These are phyloP conservation scores for Penelope pileata DNA, from an alignment of 2,113 vertebrate species.

Conservation along the genomic window DNA sequence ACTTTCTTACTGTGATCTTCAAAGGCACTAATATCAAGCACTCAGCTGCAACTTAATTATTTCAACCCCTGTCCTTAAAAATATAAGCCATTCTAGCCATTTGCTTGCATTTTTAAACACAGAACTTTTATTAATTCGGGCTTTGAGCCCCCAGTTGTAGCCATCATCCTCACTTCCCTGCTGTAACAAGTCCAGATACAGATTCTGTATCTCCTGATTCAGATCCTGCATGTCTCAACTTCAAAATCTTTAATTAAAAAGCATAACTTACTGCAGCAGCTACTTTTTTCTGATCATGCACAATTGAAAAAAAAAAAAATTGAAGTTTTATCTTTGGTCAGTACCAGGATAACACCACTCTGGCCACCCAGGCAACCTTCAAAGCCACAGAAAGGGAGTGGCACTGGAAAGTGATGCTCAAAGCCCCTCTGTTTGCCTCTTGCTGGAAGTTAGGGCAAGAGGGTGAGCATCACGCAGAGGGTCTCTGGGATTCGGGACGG, in stretches of 20 bases:
- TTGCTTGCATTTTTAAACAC: not conserved
- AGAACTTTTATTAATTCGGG: not conserved
- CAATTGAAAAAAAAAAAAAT: not conserved
- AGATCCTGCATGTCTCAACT: not conserved
- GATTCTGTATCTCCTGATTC: not conserved
- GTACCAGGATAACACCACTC: not conserved
- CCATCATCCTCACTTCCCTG: not conserved
- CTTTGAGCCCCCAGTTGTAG: conserved; percentile 1
- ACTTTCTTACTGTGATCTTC: not conserved
- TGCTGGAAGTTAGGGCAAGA: not conserved
- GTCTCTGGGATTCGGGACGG: not conserved
- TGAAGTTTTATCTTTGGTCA: not conserved
- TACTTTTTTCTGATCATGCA: not conserved
- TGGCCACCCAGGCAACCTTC: not conserved
- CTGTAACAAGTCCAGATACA: not conserved
- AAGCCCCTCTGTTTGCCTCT: not conserved
- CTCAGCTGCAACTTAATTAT: not conserved
- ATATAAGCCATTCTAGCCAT: not conserved
- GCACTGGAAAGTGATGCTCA: not conserved
- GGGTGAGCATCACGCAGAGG: not conserved
- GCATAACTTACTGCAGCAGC: not conserved
- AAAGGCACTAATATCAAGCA: not conserved
- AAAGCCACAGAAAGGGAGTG: not conserved
- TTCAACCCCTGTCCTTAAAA: not conserved
- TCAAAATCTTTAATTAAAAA: not conserved